Percentiles rank a stretch among this genome's conserved stretches.
These are phyloP conservation scores for Hexactinellida sp. DNA, from an alignment of 37 sponge, comb jelly and placozoan genomes.

Conservation along the genomic window DNA sequence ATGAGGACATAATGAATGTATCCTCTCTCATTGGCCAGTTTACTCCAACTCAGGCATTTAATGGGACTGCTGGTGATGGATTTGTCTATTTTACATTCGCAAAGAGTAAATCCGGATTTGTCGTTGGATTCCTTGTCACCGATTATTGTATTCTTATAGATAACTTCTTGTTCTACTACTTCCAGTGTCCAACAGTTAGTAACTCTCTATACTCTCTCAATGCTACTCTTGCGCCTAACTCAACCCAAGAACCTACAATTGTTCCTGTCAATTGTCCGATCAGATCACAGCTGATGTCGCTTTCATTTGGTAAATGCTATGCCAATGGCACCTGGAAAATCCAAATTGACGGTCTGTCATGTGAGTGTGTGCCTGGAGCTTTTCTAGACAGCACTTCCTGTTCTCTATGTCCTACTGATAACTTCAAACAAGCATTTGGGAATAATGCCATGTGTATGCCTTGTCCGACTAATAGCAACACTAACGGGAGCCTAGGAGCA, in stretches of 20 bases:
- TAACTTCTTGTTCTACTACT: neutral
- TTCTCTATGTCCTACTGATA: neutral
- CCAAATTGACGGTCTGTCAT: neutral
- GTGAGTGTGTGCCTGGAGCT: neutral
- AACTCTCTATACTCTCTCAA: neutral
- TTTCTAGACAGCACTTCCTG: neutral
- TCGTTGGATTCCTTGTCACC: neutral
- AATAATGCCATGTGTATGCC: neutral
- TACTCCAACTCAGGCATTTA: neutral
- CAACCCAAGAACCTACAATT: neutral
- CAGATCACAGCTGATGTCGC: neutral
- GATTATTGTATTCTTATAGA: neutral
- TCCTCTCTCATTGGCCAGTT: neutral
- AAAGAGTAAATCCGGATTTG: neutral
- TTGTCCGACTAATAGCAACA: neutral
- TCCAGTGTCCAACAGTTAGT: neutral
- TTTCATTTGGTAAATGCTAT: neutral
- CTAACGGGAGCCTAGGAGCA: neutral
- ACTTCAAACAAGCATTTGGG: neutral
- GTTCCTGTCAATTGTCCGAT: neutral
- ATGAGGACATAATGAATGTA: neutral
- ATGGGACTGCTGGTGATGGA: neutral
- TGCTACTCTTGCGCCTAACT: conserved; percentile 12
- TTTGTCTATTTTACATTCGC: neutral
- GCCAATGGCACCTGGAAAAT: neutral